These are phyloP conservation scores for Chelon auratus DNA, from an alignment of 2,797 vertebrate species.

Conservation along the genomic window DNA sequence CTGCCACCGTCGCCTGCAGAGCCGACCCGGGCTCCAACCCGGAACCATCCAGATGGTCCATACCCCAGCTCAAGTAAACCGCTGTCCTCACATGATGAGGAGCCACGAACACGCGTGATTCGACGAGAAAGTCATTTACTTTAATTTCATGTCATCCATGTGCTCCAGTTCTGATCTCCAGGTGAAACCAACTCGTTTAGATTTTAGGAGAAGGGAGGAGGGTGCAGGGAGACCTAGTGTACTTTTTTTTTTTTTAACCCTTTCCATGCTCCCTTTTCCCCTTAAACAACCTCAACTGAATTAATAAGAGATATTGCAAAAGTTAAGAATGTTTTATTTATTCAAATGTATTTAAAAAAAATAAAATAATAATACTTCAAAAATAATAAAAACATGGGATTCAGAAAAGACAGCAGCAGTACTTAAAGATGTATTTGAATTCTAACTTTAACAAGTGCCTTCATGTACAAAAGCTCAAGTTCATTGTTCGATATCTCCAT, in stretches of 20 bases:
- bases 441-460: too few species aligned
- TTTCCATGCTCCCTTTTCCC: conserved; percentile 2
- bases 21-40: conserved; percentile 35
- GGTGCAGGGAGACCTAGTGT: not conserved
- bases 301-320: not conserved
- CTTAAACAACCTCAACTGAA: too few species aligned
- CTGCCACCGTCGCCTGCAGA: not conserved
- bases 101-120: not conserved
- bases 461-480: not conserved
- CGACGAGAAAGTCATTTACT: not conserved
- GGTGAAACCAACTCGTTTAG: conserved; percentile 40
- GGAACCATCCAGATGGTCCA: conserved; percentile 61
- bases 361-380: not conserved
- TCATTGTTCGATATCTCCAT: not conserved
- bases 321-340: not conserved
- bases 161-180: conserved; percentile 47
- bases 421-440: conserved; percentile 7
- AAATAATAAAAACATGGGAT: conserved; percentile 23
- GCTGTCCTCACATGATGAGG: conserved; percentile 32
- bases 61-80: conserved; percentile 28
- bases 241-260: conserved; percentile 42
- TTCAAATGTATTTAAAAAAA: conserved; percentile 2
- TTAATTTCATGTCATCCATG: conserved; percentile 12
- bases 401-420: conserved; percentile 4
- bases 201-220: conserved; percentile 26